Conservation (phyloP, 35 echinoderm and acorn worm genomes). For the Lytechinus pictus region DNA sequence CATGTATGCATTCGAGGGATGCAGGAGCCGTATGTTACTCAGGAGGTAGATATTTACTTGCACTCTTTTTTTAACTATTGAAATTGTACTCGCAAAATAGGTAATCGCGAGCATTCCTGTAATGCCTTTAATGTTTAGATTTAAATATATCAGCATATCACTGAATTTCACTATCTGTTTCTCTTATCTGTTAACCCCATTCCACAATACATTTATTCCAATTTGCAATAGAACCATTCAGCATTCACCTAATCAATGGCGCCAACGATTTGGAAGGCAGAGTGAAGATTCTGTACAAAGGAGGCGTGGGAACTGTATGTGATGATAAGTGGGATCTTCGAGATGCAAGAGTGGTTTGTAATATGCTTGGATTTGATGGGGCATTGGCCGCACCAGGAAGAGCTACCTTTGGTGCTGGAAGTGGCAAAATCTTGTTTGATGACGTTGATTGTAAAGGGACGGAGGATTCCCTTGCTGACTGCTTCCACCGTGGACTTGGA, state of each 20-base stretch:
- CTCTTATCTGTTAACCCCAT: no score
- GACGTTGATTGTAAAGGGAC: background rate
- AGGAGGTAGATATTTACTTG: background rate
- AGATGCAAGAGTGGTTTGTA: constrained; percentile 34
- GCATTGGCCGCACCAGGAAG: background rate
- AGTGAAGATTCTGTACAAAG: background rate
- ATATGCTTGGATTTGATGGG: background rate
- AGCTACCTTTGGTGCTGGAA: constrained; percentile 52
- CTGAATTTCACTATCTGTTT: no score
- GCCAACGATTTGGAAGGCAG: background rate
- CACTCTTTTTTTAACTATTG: background rate
- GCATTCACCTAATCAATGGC: background rate
- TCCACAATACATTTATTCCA: no score
- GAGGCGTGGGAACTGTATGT: constrained; percentile 12
- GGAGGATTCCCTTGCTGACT: background rate
- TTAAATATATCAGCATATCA: no score
- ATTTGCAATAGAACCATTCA: background rate
- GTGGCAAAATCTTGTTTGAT: background rate
- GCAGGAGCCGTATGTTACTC: constrained; percentile 21
- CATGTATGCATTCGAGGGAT: constrained; percentile 25
- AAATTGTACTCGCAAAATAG: no score
- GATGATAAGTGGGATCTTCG: constrained; percentile 30
- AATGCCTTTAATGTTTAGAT: no score
- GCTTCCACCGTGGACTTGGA: background rate
- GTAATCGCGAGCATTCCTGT: no score